phyloP scores from a whole-genome alignment of 92 coral and sea anemone genomes.

The Phenganax stokvisi region DNA sequence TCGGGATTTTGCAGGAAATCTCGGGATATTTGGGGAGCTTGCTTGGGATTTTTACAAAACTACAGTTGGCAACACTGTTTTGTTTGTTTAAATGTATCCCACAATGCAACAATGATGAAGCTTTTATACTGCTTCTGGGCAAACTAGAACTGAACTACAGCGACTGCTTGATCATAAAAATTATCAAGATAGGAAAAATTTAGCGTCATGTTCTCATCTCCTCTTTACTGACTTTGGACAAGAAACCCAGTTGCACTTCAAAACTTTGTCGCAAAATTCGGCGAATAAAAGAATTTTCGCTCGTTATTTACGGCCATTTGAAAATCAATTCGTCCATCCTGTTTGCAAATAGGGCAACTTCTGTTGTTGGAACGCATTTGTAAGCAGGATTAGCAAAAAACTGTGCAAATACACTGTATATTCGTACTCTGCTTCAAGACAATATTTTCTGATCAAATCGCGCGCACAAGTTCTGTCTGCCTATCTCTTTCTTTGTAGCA shows the following conservation, averaged over 20 bases:
- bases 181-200: neutral
- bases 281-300: too few species aligned
- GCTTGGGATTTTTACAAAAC: too few species aligned
- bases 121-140: neutral
- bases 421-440: neutral
- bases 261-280: too few species aligned
- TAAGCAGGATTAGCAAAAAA: neutral
- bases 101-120: conserved; percentile 11
- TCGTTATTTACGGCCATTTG: neutral
- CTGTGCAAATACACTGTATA: neutral
- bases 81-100: conserved; percentile 30
- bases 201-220: neutral
- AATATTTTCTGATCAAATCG: neutral
- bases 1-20: too few species aligned
- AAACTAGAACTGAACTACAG: neutral
- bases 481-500: neutral
- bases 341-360: neutral
- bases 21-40: too few species aligned
- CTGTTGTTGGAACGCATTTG: neutral
- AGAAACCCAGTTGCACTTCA: too few species aligned
- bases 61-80: neutral
- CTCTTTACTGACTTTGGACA: too few species aligned
- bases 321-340: neutral
- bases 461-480: neutral
- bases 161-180: conserved; percentile 6